Base-by-base conservation (phyloP, 1,140 invertebrate genomes). In the Scaptomyza pallida region DNA sequence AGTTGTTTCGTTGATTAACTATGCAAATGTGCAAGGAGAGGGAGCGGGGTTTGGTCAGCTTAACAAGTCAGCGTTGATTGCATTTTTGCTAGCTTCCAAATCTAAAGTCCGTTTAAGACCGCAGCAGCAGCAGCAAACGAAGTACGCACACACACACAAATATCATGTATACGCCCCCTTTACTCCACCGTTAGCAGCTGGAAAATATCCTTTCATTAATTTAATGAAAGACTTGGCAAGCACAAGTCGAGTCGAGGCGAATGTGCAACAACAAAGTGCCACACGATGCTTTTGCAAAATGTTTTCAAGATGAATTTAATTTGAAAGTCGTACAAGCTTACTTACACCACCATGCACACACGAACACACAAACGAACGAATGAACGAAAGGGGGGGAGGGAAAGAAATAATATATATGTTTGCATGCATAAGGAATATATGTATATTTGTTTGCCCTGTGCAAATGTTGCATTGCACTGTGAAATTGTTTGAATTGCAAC, bases 201-300 rank as follows among this genome's bases (percentile, higher is more conserved):
- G 43, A 52, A 61, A 69, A 74, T 78, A 83, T 83, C 79, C 75
- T 67, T 78, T 83, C 70, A 82, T 82, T 82, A 82, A 78, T 82
- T 71, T 78, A 82, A 82, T 82, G 75, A 83, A 81, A 81, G 79
- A 65, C 59, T 61, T 50, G 61, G 51, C 23, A 59, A 37, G 35
- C 54, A 44, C 57, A 41, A 26, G 23, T 26, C 6, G 23, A 26
- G 23, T 26, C 23, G 23, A 57, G 51, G 51, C 51, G 60, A 73
- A 57, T 19, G 26, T 61, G 33, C 17, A 26, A 44, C 47, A 60
- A 44, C 56, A 50, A 59, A 62, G 15, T 64, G 51, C 19, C 10
- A 15, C 13, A 54, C 47, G 16, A 30, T 26, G 23, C 23, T 26
- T n/a, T 26, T 4, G 23, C 23, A 4, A 26, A 26, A 26, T 26